These are phyloP conservation scores for Tethea ocularis DNA, from an alignment of 2,888 invertebrate genomes.

Conservation along the genomic window DNA sequence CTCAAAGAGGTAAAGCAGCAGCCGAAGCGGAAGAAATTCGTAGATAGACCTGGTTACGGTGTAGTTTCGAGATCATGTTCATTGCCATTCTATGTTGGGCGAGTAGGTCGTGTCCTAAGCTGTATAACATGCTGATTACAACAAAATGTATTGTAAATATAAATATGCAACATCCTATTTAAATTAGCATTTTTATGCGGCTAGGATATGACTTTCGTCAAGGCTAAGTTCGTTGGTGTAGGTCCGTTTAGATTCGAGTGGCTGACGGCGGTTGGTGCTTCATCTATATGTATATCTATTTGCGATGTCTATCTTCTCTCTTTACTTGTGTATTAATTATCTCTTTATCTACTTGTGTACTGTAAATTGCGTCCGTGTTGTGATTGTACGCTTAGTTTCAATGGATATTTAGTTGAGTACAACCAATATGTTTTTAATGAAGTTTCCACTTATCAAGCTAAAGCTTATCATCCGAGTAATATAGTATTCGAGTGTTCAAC, in stretches of 20 bases:
- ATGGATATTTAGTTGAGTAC: conserved; percentile 18
- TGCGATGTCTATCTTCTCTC: conserved; percentile 59
- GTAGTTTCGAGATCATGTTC: conserved; percentile 69
- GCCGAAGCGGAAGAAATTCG: conserved; percentile 47
- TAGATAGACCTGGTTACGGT: conserved; percentile 76
- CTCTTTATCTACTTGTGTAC: conserved; percentile 61
- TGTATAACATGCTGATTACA: conserved; percentile 37
- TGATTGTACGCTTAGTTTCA: conserved; percentile 65
- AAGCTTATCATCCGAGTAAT: conserved; percentile 17
- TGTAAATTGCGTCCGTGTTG: conserved; percentile 59
- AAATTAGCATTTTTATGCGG: conserved; percentile 33
- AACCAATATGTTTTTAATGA: conserved; percentile 22
- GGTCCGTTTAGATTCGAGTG: conserved; percentile 61
- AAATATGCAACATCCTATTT: conserved; percentile 11
- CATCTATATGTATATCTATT: conserved; percentile 74
- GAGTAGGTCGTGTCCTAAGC: conserved; percentile 36
- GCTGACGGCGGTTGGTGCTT: conserved; percentile 81
- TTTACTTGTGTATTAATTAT: conserved; percentile 68
- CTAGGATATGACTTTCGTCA: conserved; percentile 39
- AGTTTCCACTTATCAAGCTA: conserved; percentile 16
- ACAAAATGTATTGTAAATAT: conserved; percentile 26
- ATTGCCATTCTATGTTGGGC: conserved; percentile 66
- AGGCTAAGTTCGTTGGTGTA: conserved; percentile 70
- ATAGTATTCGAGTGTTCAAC: conserved; percentile 17
- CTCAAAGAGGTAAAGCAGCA: conserved; percentile 93